phyloP scores from a whole-genome alignment of 2,113 vertebrate genomes.

The Miniopterus natalensis region DNA sequence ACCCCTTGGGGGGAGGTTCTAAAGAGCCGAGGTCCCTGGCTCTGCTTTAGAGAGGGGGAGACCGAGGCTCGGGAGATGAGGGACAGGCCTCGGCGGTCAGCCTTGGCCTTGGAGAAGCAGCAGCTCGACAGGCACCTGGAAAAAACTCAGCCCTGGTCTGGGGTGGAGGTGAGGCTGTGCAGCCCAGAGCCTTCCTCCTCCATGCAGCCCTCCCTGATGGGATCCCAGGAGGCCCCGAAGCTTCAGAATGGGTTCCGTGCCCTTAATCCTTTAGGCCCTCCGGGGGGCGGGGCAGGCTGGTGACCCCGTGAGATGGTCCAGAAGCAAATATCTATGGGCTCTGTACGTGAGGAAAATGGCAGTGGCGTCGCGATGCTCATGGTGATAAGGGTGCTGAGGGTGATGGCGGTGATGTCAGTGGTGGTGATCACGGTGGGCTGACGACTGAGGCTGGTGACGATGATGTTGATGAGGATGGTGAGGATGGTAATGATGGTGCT shows the following conservation, averaged over 20 bases:
- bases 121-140: neutral
- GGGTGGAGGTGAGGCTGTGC: neutral
- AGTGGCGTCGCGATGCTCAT: neutral
- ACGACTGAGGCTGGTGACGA: no score
- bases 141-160: neutral
- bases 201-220: fast-evolving
- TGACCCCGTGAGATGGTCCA: neutral
- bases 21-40: neutral
- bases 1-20: neutral
- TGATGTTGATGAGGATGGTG: neutral
- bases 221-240: fast-evolving
- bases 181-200: neutral
- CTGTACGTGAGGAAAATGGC: neutral
- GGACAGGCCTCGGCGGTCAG: fast-evolving
- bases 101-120: neutral
- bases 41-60: neutral
- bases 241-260: neutral
- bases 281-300: neutral
- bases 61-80: neutral
- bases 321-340: neutral
- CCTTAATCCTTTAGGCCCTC: neutral
- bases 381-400: no score
- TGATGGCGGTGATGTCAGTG: neutral
- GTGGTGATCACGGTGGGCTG: neutral
- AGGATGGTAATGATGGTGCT: neutral